phyloP scores from a whole-genome alignment of 2,797 vertebrate species.

The Emydoidea blandingii region DNA sequence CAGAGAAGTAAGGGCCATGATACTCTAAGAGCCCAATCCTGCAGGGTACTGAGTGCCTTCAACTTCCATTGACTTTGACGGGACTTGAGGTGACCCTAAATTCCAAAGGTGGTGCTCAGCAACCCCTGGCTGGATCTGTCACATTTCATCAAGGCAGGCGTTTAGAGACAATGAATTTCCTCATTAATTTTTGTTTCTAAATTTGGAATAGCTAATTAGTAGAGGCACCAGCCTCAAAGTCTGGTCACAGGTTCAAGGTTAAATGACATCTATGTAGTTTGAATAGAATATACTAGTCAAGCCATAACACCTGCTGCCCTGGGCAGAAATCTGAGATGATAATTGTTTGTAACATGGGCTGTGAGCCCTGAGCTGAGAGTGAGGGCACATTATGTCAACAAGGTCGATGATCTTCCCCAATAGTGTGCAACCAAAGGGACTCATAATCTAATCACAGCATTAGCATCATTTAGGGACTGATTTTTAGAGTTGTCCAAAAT shows the following conservation, averaged over 20 bases:
- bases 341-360: constrained; percentile 40
- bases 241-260: constrained; percentile 69
- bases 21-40: background rate
- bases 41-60: background rate
- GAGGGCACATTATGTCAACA: constrained; percentile 12
- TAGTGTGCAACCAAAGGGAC: background rate
- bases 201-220: constrained; percentile 65
- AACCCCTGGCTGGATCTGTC: background rate
- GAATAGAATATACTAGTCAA: constrained; percentile 37
- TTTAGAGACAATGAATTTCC: constrained; percentile 53
- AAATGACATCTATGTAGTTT: constrained; percentile 39
- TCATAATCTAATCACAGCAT: background rate
- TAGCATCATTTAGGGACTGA: background rate
- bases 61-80: background rate
- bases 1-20: background rate
- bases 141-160: constrained; percentile 59
- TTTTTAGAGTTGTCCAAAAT: background rate
- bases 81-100: background rate
- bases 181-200: constrained; percentile 71
- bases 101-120: background rate
- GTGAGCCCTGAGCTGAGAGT: background rate
- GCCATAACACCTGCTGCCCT: constrained; percentile 31
- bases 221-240: constrained; percentile 46
- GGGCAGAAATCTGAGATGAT: constrained; percentile 46
- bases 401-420: background rate